A percentile compares a stretch with the other conserved stretches of the same genome.
These are phyloP conservation scores for Toxotes jaculatrix DNA, from an alignment of 2,113 vertebrate genomes.

Conservation along the genomic window DNA sequence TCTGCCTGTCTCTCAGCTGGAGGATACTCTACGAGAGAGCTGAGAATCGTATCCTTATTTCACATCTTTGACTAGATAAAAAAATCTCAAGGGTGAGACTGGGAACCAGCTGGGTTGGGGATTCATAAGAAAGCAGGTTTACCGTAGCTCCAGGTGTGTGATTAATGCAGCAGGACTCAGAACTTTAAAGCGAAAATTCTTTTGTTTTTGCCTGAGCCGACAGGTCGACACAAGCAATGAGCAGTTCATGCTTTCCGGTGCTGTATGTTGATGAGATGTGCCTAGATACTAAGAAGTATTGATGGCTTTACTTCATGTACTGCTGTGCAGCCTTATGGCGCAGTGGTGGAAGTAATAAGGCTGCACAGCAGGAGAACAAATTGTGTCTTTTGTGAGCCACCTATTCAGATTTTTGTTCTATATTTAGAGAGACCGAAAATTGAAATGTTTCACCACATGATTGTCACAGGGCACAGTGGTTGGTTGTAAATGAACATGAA, in stretches of 20 bases:
- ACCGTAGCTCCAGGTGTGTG: slow-evolving; percentile 40
- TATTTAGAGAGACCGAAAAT: slow-evolving; percentile 13
- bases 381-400: slow-evolving; percentile 6
- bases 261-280: slow-evolving; percentile 14
- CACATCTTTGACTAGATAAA: slow-evolving; percentile 53
- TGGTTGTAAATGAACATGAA: slow-evolving; percentile 13
- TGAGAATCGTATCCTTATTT: slow-evolving; percentile 60
- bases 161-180: slow-evolving; percentile 32
- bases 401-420: slow-evolving; percentile 7
- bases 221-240: slow-evolving; percentile 6
- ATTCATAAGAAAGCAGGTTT: slow-evolving; percentile 44
- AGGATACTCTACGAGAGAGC: slow-evolving; percentile 50
- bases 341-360: neutral
- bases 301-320: slow-evolving; percentile 13
- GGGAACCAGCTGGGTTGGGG: slow-evolving; percentile 52
- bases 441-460: neutral
- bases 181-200: slow-evolving; percentile 16
- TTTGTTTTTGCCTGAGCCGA: slow-evolving; percentile 8
- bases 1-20: slow-evolving; percentile 72
- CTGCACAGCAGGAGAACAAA: slow-evolving; percentile 6
- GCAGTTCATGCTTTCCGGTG: slow-evolving; percentile 16
- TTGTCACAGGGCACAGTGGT: neutral
- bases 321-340: slow-evolving; percentile 27
- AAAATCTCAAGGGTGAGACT: slow-evolving; percentile 30
- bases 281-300: neutral